These are phyloP conservation scores for Lampropteryx suffumata DNA, from an alignment of 2,888 invertebrate species.

Conservation along the genomic window DNA sequence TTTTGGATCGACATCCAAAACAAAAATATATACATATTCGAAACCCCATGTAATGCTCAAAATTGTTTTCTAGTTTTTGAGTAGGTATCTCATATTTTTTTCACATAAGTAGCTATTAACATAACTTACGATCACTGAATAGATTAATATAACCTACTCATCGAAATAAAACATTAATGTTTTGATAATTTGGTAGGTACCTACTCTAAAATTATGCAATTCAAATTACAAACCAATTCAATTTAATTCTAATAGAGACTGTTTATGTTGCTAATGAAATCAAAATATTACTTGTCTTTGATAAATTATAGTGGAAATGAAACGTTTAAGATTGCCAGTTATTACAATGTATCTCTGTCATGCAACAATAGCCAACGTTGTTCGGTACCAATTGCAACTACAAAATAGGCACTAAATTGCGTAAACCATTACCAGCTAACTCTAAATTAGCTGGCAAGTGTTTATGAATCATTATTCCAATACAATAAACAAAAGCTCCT, in stretches of 20 bases:
- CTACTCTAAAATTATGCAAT: conserved; percentile 8
- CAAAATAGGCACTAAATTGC: conserved; percentile 74
- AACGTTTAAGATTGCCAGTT: conserved; percentile 69
- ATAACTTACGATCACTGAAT: too few species aligned
- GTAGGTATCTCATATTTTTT: too few species aligned
- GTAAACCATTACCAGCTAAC: conserved; percentile 67
- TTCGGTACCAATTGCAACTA: conserved; percentile 71
- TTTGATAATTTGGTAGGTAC: not conserved
- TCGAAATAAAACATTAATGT: too few species aligned
- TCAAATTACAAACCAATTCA: conserved; percentile 20
- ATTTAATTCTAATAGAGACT: conserved; percentile 27
- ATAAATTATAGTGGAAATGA: conserved; percentile 67
- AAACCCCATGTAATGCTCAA: too few species aligned
- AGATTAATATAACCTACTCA: too few species aligned
- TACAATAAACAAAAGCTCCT: conserved; percentile 46
- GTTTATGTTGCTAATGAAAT: conserved; percentile 50
- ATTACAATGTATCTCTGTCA: conserved; percentile 75
- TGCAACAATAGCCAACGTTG: conserved; percentile 73
- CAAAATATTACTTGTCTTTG: conserved; percentile 59
- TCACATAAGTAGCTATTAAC: too few species aligned
- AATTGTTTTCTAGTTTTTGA: too few species aligned
- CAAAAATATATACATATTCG: too few species aligned
- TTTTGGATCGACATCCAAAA: too few species aligned
- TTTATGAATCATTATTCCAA: conserved; percentile 72
- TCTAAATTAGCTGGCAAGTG: conserved; percentile 69